Conservation (phyloP, 2,888 invertebrate genomes). For the Tachystola acroxantha region DNA sequence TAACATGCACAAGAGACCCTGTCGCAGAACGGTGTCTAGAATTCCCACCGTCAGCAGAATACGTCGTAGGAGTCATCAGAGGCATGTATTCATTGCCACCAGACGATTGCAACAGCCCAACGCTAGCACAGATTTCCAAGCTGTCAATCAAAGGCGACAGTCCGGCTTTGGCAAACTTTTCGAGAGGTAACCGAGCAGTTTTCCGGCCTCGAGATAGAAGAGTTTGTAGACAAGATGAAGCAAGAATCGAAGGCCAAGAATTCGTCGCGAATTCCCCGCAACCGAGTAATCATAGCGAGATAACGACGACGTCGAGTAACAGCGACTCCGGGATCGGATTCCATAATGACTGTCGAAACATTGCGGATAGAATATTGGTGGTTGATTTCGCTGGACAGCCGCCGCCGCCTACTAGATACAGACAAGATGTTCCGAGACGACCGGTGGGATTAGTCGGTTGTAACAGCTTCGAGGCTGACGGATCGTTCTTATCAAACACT, state of each 20-base stretch:
- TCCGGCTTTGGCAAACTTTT: conserved; percentile 59
- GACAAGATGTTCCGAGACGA: conserved; percentile 52
- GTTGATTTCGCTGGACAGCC: conserved; percentile 83
- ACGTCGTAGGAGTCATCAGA: conserved; percentile 84
- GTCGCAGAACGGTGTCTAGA: conserved; percentile 90
- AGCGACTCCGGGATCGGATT: conserved; percentile 98
- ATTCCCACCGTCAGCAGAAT: conserved; percentile 92
- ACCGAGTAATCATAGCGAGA: conserved; percentile 89
- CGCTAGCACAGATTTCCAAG: conserved; percentile 61
- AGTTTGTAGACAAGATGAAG: conserved; percentile 50
- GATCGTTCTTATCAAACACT: conserved; percentile 67
- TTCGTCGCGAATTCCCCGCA: conserved; percentile 88
- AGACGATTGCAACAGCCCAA: conserved; percentile 60
- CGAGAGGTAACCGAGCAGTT: conserved; percentile 50
- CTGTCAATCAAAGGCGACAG: conserved; percentile 64
- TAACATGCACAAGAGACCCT: conserved; percentile 89
- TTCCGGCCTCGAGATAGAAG: conserved; percentile 55
- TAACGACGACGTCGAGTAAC: conserved; percentile 91
- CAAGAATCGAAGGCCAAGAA: conserved; percentile 61
- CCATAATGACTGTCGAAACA: conserved; percentile 90
- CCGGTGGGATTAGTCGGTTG: conserved; percentile 63
- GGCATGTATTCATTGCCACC: conserved; percentile 83
- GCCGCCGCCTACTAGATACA: conserved; percentile 45
- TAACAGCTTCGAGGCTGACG: conserved; percentile 63
- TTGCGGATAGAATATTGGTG: conserved; percentile 88